These are phyloP conservation scores for Trogon melanurus DNA, from an alignment of 2,113 vertebrate species.

Conservation along the genomic window DNA sequence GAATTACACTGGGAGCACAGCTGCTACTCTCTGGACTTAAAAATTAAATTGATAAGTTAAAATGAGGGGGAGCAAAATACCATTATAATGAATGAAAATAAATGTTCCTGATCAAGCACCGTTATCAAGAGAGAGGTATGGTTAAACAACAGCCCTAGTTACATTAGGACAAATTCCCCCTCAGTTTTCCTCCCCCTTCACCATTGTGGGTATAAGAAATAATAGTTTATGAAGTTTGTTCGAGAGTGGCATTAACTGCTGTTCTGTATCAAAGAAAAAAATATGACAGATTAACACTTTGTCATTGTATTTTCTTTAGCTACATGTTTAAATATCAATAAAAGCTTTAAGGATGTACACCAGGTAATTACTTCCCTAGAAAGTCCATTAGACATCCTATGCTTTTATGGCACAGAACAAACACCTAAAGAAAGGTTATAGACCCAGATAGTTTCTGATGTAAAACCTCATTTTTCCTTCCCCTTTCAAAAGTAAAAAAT, in stretches of 20 bases:
- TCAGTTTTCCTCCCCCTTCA: not conserved
- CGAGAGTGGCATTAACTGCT: not conserved
- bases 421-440: not conserved
- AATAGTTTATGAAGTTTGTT: not conserved
- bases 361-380: slow-evolving; percentile 23
- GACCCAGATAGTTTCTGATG: not conserved
- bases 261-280: not conserved
- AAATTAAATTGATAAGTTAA: not conserved
- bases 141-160: not conserved
- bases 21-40: not conserved
- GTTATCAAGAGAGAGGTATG: not conserved
- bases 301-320: not conserved
- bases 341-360: slow-evolving; percentile 7
- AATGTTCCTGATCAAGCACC: slow-evolving; percentile 11
- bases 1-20: not conserved
- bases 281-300: not conserved
- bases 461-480: not conserved
- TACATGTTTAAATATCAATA: slow-evolving; percentile 1
- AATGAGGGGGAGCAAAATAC: not conserved
- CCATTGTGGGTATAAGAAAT: not conserved
- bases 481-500: not conserved
- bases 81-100: slow-evolving; percentile 8
- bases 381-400: not conserved
- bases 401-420: not conserved
- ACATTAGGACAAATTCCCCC: not conserved